phyloP scores from a whole-genome alignment of 2,797 vertebrate genomes.

The Phoeniculus purpureus region DNA sequence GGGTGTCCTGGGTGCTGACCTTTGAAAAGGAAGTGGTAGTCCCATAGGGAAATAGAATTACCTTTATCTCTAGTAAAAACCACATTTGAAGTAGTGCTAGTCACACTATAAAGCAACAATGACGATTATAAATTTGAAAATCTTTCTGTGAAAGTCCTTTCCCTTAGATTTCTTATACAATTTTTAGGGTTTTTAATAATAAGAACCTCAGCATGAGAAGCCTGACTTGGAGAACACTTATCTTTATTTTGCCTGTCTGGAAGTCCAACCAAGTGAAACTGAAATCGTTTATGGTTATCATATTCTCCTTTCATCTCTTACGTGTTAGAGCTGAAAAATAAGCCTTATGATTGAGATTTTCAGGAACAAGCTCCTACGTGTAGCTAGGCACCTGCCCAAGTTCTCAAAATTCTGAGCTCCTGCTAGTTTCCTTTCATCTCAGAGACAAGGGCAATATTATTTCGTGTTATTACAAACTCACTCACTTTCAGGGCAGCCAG shows the following conservation, averaged over 20 bases:
- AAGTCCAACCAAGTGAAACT: conserved; percentile 28
- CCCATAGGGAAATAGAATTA: not conserved
- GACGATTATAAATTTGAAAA: not conserved
- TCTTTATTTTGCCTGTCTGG: conserved; percentile 45
- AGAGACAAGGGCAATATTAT: not conserved
- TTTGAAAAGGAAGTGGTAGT: not conserved
- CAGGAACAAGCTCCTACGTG: not conserved
- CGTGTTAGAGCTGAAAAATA: not conserved
- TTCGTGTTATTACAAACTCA: not conserved
- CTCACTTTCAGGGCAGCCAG: not conserved
- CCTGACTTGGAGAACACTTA: not conserved
- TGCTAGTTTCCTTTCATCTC: not conserved
- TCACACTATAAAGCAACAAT: not conserved
- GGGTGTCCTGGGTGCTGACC: not conserved
- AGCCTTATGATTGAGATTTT: not conserved
- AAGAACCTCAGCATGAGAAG: conserved; percentile 12
- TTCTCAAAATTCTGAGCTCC: not conserved
- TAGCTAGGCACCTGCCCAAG: not conserved
- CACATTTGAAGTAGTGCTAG: not conserved
- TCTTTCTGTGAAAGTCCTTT: not conserved
- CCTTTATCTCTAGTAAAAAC: not conserved
- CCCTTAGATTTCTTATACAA: not conserved
- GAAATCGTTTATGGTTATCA: conserved; percentile 11
- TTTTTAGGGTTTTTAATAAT: not conserved
- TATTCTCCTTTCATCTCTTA: conserved; percentile 15